phyloP scores from a whole-genome alignment of 1,140 invertebrate species.

The Drosophila kikkawai region DNA sequence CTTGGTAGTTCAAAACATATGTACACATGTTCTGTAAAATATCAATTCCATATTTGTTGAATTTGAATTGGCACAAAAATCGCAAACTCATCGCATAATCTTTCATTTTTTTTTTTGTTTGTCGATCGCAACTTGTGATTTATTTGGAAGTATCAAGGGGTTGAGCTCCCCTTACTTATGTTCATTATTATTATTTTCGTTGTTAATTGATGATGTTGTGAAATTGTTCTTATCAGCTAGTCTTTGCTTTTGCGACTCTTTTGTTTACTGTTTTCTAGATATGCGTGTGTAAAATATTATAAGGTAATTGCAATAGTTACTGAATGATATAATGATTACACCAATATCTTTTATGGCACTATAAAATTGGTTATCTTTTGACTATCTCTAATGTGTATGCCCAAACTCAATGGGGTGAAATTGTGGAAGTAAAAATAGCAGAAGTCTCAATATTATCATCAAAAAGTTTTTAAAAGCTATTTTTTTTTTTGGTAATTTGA shows the following conservation, averaged over 20 bases:
- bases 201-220: slow-evolving; percentile 15
- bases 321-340: slow-evolving; percentile 25
- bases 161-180: slow-evolving; percentile 5
- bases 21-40: background rate
- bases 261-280: slow-evolving; percentile 10
- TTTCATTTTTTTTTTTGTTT: slow-evolving; percentile 1
- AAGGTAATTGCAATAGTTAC: slow-evolving; percentile 30
- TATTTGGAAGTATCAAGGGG: background rate
- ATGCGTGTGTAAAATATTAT: slow-evolving; percentile 17
- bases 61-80: slow-evolving; percentile 14
- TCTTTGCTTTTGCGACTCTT: background rate
- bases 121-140: background rate
- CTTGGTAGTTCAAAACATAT: background rate
- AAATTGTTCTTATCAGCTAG: slow-evolving; percentile 15
- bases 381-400: slow-evolving; percentile 1
- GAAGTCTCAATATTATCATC: background rate
- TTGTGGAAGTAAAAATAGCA: slow-evolving; percentile 2
- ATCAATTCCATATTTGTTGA: background rate
- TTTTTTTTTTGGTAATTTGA: background rate
- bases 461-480: too few species aligned
- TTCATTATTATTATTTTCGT: background rate
- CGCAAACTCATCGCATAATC: slow-evolving; percentile 24
- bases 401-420: slow-evolving; percentile 1
- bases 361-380: slow-evolving; percentile 21
- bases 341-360: slow-evolving; percentile 17